phyloP scores from a whole-genome alignment of 2,113 vertebrate genomes.

The Epinephelus moara region DNA sequence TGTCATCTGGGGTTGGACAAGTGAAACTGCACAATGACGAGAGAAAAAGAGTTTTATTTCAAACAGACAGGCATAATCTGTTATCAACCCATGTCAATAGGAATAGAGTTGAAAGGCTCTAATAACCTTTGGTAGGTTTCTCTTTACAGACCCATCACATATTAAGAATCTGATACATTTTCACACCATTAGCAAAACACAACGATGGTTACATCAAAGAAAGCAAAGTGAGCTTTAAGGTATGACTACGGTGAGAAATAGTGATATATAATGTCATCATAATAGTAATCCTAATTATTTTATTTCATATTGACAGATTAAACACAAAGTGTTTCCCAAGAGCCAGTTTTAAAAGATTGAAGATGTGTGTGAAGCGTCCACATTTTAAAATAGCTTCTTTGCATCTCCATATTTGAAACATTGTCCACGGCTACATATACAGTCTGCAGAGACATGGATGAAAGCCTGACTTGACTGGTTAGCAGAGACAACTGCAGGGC shows the following conservation, averaged over 20 bases:
- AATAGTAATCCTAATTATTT: not conserved
- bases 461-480: too few relatives aligned
- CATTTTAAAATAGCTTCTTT: too few relatives aligned
- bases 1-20: too few relatives aligned
- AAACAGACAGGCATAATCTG: not conserved
- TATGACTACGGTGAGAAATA: not conserved
- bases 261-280: not conserved
- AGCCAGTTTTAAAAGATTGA: not conserved
- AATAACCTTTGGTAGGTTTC: not conserved
- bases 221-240: too few relatives aligned
- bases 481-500: too few relatives aligned
- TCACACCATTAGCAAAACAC: not conserved
- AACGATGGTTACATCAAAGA: too few relatives aligned
- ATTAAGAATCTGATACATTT: not conserved
- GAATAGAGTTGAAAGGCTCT: not conserved
- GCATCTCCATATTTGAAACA: too few relatives aligned
- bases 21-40: not conserved
- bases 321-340: not conserved
- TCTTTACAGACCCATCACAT: not conserved
- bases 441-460: too few relatives aligned
- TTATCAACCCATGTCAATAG: not conserved
- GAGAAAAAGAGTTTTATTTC: not conserved
- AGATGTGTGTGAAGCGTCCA: too few relatives aligned
- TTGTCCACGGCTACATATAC: too few relatives aligned
- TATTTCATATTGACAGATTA: constrained; percentile 2